phyloP scores from a whole-genome alignment of 2,797 vertebrate species.

The Orestias chungarensis region DNA sequence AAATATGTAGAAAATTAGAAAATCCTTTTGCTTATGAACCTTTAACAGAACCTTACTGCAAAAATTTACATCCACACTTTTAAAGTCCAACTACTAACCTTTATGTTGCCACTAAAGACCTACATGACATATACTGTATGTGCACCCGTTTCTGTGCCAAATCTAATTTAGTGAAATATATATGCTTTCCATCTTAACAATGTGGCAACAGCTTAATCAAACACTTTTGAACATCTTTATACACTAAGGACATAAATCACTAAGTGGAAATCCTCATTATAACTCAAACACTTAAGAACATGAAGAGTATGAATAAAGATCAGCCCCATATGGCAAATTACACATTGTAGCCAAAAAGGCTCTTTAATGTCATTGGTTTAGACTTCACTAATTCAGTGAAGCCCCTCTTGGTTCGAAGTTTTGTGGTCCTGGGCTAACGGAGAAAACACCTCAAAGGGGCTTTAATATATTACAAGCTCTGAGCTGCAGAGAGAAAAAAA shows the following conservation, averaged over 20 bases:
- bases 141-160: neutral
- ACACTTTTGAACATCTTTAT: constrained; percentile 26
- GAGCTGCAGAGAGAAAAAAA: neutral
- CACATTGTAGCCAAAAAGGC: constrained; percentile 23
- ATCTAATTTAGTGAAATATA: neutral
- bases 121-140: neutral
- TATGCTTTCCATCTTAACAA: neutral
- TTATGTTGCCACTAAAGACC: neutral
- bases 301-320: constrained; percentile 28
- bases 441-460: neutral
- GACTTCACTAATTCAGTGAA: constrained; percentile 13
- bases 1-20: neutral
- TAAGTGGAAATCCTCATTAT: constrained; percentile 21
- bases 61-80: neutral
- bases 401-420: constrained; percentile 18
- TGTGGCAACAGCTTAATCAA: neutral
- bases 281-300: constrained; percentile 12
- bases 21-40: neutral
- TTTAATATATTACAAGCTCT: neutral
- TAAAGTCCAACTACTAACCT: neutral
- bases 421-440: neutral
- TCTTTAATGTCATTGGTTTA: constrained; percentile 25
- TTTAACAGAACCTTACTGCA: neutral
- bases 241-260: constrained; percentile 23
- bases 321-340: constrained; percentile 31